phyloP scores from a whole-genome alignment of 1,140 invertebrate species.

The Nymphalis io region DNA sequence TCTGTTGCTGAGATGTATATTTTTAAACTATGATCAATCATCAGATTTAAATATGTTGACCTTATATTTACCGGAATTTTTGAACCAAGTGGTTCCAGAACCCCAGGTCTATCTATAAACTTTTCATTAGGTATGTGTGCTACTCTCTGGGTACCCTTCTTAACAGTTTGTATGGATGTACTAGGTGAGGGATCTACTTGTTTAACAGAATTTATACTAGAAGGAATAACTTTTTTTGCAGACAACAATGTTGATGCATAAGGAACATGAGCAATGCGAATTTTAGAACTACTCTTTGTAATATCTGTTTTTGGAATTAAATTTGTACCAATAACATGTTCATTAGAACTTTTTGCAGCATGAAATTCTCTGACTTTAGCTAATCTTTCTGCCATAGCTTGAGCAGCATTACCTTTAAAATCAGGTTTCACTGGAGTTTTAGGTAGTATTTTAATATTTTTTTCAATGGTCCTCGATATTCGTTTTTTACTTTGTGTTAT shows the following conservation, averaged over 20 bases:
- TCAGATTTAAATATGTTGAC: slow-evolving; percentile 91
- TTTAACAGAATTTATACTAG: slow-evolving; percentile 38
- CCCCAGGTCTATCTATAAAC: slow-evolving; percentile 77
- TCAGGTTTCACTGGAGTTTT: slow-evolving; percentile 68
- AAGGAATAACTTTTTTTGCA: slow-evolving; percentile 69
- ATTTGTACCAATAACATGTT: slow-evolving; percentile 40
- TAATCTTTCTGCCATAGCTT: slow-evolving; percentile 73
- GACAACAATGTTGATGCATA: slow-evolving; percentile 76
- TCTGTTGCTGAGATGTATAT: slow-evolving; percentile 86
- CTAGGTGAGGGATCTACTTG: slow-evolving; percentile 62
- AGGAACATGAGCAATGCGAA: slow-evolving; percentile 80
- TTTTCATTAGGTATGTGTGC: slow-evolving; percentile 84
- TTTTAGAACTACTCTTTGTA: slow-evolving; percentile 61
- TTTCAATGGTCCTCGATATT: slow-evolving; percentile 69
- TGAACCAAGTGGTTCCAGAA: slow-evolving; percentile 86
- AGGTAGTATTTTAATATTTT: slow-evolving; percentile 60
- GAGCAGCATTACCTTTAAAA: slow-evolving; percentile 73
- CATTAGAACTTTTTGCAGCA: slow-evolving; percentile 54
- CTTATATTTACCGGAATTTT: slow-evolving; percentile 92
- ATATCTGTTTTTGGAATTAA: slow-evolving; percentile 44
- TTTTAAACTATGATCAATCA: slow-evolving; percentile 93
- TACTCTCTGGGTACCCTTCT: slow-evolving; percentile 84
- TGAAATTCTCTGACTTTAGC: slow-evolving; percentile 76
- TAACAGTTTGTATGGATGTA: slow-evolving; percentile 85
- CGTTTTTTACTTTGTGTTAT: slow-evolving; percentile 67